A percentile compares a stretch with the other conserved stretches of the same genome.
phyloP scores from a whole-genome alignment of 1,140 invertebrate genomes.

The Heliothis virescens region DNA sequence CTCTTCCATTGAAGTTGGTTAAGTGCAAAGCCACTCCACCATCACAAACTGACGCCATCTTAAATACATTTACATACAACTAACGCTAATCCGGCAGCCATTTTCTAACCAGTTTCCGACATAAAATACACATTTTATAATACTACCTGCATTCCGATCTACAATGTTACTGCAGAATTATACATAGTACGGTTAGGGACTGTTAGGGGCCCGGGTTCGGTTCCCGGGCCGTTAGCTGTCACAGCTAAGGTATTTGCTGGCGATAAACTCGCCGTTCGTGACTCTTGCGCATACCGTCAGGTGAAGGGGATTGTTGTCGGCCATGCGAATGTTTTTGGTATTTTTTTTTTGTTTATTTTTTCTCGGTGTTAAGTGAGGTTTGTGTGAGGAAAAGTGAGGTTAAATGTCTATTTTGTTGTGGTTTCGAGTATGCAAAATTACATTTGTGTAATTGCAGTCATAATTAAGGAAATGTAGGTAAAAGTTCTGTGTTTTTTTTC shows the following conservation, averaged over 20 bases:
- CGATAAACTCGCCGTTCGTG: conserved; percentile 48
- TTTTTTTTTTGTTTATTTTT: conserved; percentile 7
- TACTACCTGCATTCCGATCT: conserved; percentile 18
- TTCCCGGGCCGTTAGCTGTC: conserved; percentile 50
- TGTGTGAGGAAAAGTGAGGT: no score
- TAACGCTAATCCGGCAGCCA: not conserved
- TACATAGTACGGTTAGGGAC: conserved; percentile 24
- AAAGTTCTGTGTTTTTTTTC: no score
- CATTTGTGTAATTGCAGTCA: no score
- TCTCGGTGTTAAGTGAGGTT: no score
- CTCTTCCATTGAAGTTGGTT: no score
- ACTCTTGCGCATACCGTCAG: conserved; percentile 43
- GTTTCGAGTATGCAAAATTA: no score
- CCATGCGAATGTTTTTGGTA: not conserved
- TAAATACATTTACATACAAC: not conserved
- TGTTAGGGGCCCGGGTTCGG: conserved; percentile 37
- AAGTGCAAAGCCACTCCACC: no score
- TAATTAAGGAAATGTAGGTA: no score
- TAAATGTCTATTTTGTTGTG: no score
- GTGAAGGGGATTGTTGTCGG: conserved; percentile 2
- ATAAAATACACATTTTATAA: conserved; percentile 18
- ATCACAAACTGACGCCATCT: not conserved
- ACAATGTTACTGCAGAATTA: conserved; percentile 15
- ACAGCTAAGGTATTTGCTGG: conserved; percentile 43
- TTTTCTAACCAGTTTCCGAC: not conserved